Conservation (phyloP, 1,140 invertebrate genomes). For the Apis laboriosa region DNA sequence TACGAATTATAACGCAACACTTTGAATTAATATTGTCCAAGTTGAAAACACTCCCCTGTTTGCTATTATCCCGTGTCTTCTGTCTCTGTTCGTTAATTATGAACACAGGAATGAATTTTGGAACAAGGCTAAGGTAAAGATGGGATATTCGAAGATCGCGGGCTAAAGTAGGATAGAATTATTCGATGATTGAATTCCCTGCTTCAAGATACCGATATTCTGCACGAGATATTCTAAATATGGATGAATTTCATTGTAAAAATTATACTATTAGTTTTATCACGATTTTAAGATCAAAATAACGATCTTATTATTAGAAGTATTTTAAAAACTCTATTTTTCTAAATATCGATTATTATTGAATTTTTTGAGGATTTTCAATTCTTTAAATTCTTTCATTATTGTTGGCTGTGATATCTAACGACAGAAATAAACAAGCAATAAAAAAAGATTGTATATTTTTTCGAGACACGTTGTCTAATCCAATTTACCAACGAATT, state of each 20-base stretch:
- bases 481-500: constrained; percentile 61
- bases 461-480: constrained; percentile 46
- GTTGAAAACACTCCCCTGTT: not conserved
- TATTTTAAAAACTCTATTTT: too few species aligned
- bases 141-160: constrained; percentile 2
- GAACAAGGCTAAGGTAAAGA: not conserved
- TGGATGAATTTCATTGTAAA: not conserved
- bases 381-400: too few species aligned
- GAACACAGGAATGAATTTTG: not conserved
- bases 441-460: not conserved
- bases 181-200: constrained; percentile 14
- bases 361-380: too few species aligned
- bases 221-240: not conserved
- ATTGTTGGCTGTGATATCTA: not conserved
- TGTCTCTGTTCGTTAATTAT: constrained; percentile 21
- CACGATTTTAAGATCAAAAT: not conserved
- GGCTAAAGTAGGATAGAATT: too few species aligned
- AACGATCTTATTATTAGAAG: not conserved
- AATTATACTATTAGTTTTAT: too few species aligned
- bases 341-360: too few species aligned
- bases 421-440: not conserved
- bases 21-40: constrained; percentile 39
- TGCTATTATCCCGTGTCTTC: constrained; percentile 6
- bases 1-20: constrained; percentile 20
- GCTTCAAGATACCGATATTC: not conserved